phyloP scores from a whole-genome alignment of 2,113 vertebrate species.

The Melanerpes formicivorus region DNA sequence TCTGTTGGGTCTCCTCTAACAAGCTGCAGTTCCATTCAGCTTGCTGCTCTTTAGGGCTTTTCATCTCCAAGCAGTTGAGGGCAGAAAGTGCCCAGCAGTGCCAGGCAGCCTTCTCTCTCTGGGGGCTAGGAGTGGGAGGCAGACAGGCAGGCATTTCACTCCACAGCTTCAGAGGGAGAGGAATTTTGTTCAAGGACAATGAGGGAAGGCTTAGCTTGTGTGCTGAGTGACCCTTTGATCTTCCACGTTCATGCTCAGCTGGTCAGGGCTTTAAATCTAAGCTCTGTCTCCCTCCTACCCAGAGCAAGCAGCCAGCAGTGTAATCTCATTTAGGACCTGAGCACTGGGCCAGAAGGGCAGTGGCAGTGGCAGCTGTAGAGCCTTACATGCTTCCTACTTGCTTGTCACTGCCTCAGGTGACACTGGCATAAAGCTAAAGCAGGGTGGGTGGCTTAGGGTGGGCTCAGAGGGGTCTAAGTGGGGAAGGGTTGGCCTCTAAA shows the following conservation, averaged over 20 bases:
- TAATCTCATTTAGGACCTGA: background rate
- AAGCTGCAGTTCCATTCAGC: constrained; percentile 38
- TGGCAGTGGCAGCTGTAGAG: background rate
- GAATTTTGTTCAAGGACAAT: constrained; percentile 50
- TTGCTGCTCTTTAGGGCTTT: constrained; percentile 29
- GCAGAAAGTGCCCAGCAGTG: background rate
- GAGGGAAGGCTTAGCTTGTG: constrained; percentile 17
- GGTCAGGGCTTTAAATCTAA: constrained; percentile 48
- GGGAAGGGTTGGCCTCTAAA: background rate
- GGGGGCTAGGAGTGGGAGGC: constrained; percentile 26
- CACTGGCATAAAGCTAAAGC: background rate
- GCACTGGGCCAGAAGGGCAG: background rate
- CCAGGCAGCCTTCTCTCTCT: background rate
- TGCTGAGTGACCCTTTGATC: constrained; percentile 45
- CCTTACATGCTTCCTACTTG: background rate
- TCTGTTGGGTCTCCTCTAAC: constrained; percentile 18
- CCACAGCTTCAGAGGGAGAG: background rate
- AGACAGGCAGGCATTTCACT: constrained; percentile 34
- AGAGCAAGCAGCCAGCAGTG: background rate
- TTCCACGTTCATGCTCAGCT: constrained; percentile 39
- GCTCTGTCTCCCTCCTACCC: constrained; percentile 31
- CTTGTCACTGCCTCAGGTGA: background rate
- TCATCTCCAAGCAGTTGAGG: constrained; percentile 17
- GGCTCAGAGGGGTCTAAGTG: background rate
- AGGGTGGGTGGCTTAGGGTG: background rate